phyloP scores from a whole-genome alignment of 2,888 invertebrate genomes.

The Clostera curtula region DNA sequence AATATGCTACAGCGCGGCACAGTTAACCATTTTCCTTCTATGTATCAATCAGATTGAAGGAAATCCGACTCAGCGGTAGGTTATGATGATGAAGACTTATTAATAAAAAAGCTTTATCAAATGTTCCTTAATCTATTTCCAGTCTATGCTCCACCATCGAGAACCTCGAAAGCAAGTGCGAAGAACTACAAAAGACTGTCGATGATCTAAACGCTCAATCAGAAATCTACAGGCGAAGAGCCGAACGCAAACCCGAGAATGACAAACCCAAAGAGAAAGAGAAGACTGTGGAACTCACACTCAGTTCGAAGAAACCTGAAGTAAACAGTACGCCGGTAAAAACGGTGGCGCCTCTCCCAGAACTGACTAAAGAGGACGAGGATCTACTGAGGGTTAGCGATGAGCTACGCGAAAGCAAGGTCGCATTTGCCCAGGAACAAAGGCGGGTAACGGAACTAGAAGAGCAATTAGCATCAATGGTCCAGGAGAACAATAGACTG shows the following conservation, averaged over 20 bases:
- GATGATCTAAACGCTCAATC: conserved; percentile 82
- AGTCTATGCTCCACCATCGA: conserved; percentile 86
- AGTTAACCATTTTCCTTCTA: too few relatives aligned
- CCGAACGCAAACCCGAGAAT: conserved; percentile 65
- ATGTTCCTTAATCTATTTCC: conserved; percentile 23
- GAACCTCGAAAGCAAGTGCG: conserved; percentile 85
- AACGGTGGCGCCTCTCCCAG: conserved; percentile 53
- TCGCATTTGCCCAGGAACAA: conserved; percentile 81
- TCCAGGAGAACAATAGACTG: conserved; percentile 81
- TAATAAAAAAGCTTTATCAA: conserved; percentile 4
- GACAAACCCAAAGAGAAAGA: conserved; percentile 64
- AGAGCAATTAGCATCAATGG: conserved; percentile 82
- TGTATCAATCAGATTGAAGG: too few relatives aligned
- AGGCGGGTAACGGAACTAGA: conserved; percentile 83
- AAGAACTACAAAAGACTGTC: conserved; percentile 86
- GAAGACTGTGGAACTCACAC: conserved; percentile 32
- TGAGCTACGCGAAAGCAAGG: conserved; percentile 81
- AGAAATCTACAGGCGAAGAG: conserved; percentile 75
- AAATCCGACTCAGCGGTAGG: too few relatives aligned
- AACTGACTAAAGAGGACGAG: conserved; percentile 68
- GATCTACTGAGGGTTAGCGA: conserved; percentile 76
- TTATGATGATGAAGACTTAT: background rate
- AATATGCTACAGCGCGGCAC: too few relatives aligned
- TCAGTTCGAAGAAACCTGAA: conserved; percentile 41
- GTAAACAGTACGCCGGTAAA: conserved; percentile 49